phyloP scores from a whole-genome alignment of 2,797 vertebrate species.

The Salmo trutta region DNA sequence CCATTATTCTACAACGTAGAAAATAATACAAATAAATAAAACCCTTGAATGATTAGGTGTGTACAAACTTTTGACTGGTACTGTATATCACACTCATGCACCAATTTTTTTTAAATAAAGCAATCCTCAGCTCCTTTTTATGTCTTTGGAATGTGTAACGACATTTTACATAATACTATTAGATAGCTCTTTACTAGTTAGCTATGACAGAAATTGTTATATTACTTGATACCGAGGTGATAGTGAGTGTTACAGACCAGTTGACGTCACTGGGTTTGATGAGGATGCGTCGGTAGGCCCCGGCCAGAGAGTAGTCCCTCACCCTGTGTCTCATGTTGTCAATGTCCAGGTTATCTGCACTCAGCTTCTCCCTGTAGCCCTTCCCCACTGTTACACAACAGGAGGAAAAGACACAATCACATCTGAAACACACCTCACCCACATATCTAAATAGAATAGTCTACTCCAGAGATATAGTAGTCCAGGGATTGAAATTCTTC shows the following conservation, averaged over 20 bases:
- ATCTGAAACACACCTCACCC: not conserved
- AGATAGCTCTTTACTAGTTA: not conserved
- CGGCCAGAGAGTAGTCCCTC: slow-evolving; percentile 94
- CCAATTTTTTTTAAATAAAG: no score
- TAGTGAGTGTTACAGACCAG: slow-evolving; percentile 80
- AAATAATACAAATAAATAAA: no score
- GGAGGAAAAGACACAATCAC: not conserved
- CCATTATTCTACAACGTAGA: no score
- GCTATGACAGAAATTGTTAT: not conserved
- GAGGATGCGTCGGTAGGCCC: slow-evolving; percentile 91
- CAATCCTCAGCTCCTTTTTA: no score
- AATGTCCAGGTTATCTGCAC: slow-evolving; percentile 88
- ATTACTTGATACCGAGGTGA: not conserved
- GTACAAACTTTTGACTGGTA: no score
- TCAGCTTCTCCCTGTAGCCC: slow-evolving; percentile 89
- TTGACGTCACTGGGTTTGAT: slow-evolving; percentile 90
- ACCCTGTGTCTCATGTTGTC: slow-evolving; percentile 97
- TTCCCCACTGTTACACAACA: slow-evolving; percentile 80
- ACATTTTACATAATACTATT: no score
- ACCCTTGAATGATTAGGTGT: no score
- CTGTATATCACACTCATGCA: no score
- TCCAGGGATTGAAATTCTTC: no score
- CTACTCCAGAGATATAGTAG: not conserved
- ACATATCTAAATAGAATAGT: not conserved
- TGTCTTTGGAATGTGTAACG: no score